phyloP scores from a whole-genome alignment of 2,888 invertebrate genomes.

The Lasius platythorax region DNA sequence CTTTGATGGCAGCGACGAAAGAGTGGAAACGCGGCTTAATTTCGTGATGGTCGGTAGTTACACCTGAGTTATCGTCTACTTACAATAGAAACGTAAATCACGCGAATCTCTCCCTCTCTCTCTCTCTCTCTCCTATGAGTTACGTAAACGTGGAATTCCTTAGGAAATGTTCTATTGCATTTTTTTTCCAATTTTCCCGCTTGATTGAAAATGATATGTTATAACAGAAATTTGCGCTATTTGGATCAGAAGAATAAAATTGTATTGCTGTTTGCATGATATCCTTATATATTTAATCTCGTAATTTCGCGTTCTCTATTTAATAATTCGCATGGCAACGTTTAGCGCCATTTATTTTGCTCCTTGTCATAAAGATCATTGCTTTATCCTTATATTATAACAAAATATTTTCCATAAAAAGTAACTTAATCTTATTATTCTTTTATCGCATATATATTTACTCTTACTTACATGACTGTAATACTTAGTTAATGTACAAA shows the following conservation, averaged over 20 bases:
- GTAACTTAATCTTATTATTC: not conserved
- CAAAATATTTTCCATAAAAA: too few relatives aligned
- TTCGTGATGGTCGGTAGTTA: slow-evolving; percentile 59
- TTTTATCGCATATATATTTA: not conserved
- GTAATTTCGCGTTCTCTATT: not conserved
- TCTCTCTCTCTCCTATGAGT: not conserved
- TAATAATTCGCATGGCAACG: not conserved
- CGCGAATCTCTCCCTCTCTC: slow-evolving; percentile 16
- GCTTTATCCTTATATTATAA: not conserved
- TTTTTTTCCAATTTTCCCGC: not conserved
- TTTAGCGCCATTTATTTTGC: not conserved
- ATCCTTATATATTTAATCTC: not conserved
- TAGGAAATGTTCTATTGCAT: not conserved
- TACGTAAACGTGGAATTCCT: slow-evolving; percentile 26
- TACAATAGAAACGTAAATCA: slow-evolving; percentile 53
- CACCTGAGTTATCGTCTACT: slow-evolving; percentile 47
- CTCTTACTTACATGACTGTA: not conserved
- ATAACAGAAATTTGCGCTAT: not conserved
- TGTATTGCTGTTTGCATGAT: not conserved
- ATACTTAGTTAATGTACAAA: not conserved
- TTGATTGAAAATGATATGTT: not conserved
- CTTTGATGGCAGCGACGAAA: slow-evolving; percentile 11
- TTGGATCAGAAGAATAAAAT: not conserved
- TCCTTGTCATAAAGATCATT: not conserved
- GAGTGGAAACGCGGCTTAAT: slow-evolving; percentile 29